Evolutionary conservation across 2,888 invertebrate species (phyloP), one percentile per base, ranked within the genome.

Genomic region (Macrophya annulata): DNA sequence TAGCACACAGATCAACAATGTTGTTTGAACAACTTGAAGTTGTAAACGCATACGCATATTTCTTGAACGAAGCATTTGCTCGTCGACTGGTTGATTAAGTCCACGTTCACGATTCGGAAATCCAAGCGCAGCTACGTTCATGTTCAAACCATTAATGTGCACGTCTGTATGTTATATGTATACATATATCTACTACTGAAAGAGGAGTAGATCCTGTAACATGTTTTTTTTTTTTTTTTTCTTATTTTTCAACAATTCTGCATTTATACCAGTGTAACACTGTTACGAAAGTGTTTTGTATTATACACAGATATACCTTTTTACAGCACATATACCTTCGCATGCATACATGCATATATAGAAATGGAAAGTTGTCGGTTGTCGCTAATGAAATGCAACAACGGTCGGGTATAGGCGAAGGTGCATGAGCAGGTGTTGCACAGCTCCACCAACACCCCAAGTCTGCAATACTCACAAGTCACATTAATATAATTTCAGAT

Each of bases 321-420:
- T 43, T 25, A 31, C 31, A 45, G 17, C 31, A 68, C 17, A 68
- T 51, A 51, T 1, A 31, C n/a, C n/a, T 17, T 51, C 31, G 17
- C 40, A 77, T 17, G 31, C 40, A 77, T 51, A 43, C n/a, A 5
- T 17, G 17, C 15, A 55, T n/a, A 37, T 37, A 37, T 62, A 21
- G 62, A 79, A 79, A 79, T 59, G 59, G 79, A 79, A 59, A 79
- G 79, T 79, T 40, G 59, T 21, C 79, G 40, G 55, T 79, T 79
- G 62, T 59, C n/a, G 79, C 79, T 79, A 79, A 79, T 79, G 79
- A 79, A 79, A 79, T 79, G 55, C 59, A 79, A 59, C 21, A 59
- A 43, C 21, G 45, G 45, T 2, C 37, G 45, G 68, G 68, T n/a
- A 5, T 25, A 21, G 45, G 72, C 10, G 45, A 45, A 74, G 72